These are phyloP conservation scores for Apostichopus japonicus DNA, from an alignment of 35 echinoderm and acorn worm species.

Conservation along the genomic window DNA sequence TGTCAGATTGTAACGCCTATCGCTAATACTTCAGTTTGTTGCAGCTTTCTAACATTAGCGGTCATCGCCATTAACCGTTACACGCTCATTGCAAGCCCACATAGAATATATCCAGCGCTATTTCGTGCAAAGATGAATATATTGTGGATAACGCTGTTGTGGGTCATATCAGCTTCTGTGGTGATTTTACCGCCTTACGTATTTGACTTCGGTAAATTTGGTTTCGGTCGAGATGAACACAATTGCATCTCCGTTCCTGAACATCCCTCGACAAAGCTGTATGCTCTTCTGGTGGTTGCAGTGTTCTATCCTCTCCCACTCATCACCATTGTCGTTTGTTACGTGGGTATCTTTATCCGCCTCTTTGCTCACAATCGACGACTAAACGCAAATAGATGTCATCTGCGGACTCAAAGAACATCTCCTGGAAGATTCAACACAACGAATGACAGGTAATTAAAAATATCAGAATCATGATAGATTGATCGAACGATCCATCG, in stretches of 20 bases:
- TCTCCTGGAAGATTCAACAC: too few species aligned
- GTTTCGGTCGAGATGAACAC: background rate
- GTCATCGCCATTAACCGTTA: conserved; percentile 49
- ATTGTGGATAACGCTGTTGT: background rate
- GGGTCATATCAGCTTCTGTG: conserved; percentile 1
- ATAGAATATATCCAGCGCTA: background rate
- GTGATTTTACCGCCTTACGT: background rate
- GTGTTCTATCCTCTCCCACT: background rate
- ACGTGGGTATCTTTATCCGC: background rate
- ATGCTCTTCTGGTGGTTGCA: background rate
- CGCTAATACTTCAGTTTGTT: background rate
- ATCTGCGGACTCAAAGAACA: too few species aligned
- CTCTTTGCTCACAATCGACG: background rate
- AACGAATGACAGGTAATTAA: too few species aligned
- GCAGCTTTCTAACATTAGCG: conserved; percentile 31
- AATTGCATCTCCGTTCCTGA: background rate
- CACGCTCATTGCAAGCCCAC: conserved; percentile 54
- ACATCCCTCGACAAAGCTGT: background rate
- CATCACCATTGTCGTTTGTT: background rate
- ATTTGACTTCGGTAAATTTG: background rate
- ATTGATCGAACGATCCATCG: too few species aligned
- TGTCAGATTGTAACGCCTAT: conserved; percentile 1
- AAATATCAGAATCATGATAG: too few species aligned
- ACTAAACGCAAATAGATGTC: background rate
- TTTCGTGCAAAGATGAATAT: background rate